A percentile compares a stretch with the other conserved stretches of the same genome.
Evolutionary conservation across 1,140 invertebrate genomes (phyloP).

Genomic region (Goniozus legneri): DNA sequence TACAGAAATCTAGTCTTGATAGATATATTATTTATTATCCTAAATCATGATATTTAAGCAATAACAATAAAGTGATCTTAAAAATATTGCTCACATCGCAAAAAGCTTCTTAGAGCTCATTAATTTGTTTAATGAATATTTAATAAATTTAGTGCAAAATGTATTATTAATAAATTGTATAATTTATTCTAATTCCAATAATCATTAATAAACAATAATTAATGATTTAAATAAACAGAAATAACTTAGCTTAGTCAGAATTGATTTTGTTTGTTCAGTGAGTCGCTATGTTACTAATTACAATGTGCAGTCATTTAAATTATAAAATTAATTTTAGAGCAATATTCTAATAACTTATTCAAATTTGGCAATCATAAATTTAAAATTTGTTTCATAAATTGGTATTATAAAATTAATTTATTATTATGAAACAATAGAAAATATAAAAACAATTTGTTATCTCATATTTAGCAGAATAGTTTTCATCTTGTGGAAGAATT

Average conservation of each 20-base stretch:
- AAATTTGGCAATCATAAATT: too few species aligned
- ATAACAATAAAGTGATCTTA: slow-evolving; percentile 14
- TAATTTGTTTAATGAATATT: slow-evolving; percentile 11
- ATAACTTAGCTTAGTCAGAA: too few species aligned
- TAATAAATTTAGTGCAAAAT: too few species aligned
- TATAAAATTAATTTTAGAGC: slow-evolving; percentile 28
- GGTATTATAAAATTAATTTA: too few species aligned
- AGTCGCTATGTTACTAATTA: too few species aligned
- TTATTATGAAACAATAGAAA: too few species aligned
- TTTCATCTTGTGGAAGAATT: slow-evolving; percentile 11
- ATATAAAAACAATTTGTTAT: not conserved
- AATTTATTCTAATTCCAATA: slow-evolving; percentile 11
- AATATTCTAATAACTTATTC: slow-evolving; percentile 17
- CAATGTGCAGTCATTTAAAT: slow-evolving; percentile 22
- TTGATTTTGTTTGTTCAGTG: too few species aligned
- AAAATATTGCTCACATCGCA: slow-evolving; percentile 9
- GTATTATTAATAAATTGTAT: slow-evolving; percentile 7
- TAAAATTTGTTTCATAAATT: too few species aligned
- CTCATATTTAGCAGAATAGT: slow-evolving; percentile 4
- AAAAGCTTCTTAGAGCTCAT: slow-evolving; percentile 8
- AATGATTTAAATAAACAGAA: slow-evolving; percentile 16
- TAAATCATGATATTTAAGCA: slow-evolving; percentile 14
- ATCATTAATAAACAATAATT: slow-evolving; percentile 7
- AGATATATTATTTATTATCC: slow-evolving; percentile 5
- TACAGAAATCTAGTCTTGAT: not conserved